Evolutionary conservation across 2,888 invertebrate species (phyloP).

Genomic region (Timema podura): DNA sequence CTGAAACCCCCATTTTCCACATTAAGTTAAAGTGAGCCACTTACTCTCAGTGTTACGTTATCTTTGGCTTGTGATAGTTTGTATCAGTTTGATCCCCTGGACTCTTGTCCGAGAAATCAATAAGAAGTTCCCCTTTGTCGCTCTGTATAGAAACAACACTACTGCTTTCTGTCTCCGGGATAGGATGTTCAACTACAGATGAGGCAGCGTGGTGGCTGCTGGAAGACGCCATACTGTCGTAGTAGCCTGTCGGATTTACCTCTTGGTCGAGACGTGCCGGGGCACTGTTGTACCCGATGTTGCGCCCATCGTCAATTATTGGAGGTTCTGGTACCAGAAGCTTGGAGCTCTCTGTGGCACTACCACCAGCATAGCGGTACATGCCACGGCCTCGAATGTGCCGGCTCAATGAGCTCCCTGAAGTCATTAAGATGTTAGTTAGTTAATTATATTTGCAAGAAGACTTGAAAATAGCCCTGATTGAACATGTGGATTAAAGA

Average conservation of each 20-base stretch:
- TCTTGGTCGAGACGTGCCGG: conserved; percentile 24
- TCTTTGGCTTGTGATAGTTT: too few species aligned
- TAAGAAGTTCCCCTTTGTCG: neutral
- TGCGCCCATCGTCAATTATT: neutral
- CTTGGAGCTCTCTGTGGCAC: conserved; percentile 28
- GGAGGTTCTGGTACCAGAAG: conserved; percentile 25
- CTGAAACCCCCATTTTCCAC: too few species aligned
- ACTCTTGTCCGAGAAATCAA: neutral
- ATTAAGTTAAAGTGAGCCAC: too few species aligned
- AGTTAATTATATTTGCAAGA: too few species aligned
- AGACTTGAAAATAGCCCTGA: too few species aligned
- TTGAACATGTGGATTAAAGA: too few species aligned
- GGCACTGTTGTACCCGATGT: conserved; percentile 25
- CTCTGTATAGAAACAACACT: conserved; percentile 2
- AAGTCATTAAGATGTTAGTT: too few species aligned
- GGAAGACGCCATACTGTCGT: conserved; percentile 22
- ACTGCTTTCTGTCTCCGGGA: neutral
- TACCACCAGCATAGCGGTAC: conserved; percentile 29
- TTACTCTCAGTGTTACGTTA: too few species aligned
- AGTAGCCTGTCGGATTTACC: conserved; percentile 2
- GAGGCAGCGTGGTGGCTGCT: neutral
- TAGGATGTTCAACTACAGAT: too few species aligned
- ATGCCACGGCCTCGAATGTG: conserved; percentile 63
- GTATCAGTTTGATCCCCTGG: too few species aligned
- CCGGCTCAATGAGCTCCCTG: conserved; percentile 62